phyloP scores from a whole-genome alignment of 2,113 vertebrate genomes.

The Synchiropus splendidus region DNA sequence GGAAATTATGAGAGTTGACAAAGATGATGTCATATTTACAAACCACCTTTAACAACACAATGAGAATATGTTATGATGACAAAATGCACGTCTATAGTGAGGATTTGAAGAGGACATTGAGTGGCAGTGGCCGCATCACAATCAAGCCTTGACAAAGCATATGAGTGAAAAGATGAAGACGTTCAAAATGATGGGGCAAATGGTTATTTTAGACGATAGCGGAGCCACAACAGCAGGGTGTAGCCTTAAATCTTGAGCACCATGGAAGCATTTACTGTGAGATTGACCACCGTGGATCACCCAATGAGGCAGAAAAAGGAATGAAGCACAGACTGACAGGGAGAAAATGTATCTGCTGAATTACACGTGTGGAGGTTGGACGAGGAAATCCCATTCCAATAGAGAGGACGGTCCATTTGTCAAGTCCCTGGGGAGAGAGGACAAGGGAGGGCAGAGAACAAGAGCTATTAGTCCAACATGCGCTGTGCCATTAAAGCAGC shows the following conservation, averaged over 20 bases:
- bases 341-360: constrained; percentile 24
- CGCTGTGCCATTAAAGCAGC: constrained; percentile 44
- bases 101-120: no score
- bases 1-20: no score
- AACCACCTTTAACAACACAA: no score
- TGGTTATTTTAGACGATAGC: no score
- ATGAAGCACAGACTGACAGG: constrained; percentile 9
- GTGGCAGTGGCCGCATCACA: no score
- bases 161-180: no score
- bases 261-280: constrained; percentile 41
- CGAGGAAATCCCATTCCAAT: constrained; percentile 36
- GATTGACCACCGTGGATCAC: constrained; percentile 29
- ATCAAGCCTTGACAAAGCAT: no score
- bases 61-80: no score
- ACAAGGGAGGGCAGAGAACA: constrained; percentile 17
- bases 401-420: constrained; percentile 32
- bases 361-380: constrained; percentile 12
- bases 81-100: no score
- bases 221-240: no score
- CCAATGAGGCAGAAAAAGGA: constrained; percentile 34
- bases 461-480: constrained; percentile 37
- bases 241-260: constrained; percentile 14
- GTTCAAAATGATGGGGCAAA: no score
- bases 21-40: no score
- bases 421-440: constrained; percentile 22